A percentile compares a stretch with the other conserved stretches of the same genome.
Evolutionary conservation across 2,113 vertebrate genomes (phyloP).

Genomic region (Antennarius striatus): DNA sequence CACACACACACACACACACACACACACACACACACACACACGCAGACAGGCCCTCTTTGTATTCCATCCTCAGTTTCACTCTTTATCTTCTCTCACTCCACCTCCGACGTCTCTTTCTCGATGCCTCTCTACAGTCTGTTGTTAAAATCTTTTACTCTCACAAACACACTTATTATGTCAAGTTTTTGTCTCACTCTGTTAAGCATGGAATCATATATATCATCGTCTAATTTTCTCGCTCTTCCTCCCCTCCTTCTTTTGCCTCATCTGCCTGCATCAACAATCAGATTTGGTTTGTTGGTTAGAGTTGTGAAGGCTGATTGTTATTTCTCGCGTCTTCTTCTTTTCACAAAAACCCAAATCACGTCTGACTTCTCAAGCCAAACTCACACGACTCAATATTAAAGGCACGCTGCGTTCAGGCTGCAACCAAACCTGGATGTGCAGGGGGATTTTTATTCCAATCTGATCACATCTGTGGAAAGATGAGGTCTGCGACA

Average conservation of each 20-base stretch:
- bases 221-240: constrained; percentile 11
- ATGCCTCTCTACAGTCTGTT: constrained; percentile 24
- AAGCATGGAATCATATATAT: neutral
- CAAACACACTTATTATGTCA: constrained; percentile 39
- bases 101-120: constrained; percentile 41
- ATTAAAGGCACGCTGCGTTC: constrained; percentile 20
- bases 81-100: constrained; percentile 51
- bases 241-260: neutral
- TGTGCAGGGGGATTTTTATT: constrained; percentile 8
- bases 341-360: neutral
- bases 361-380: constrained; percentile 16
- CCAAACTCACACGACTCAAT: constrained; percentile 12
- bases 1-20: constrained; percentile 33
- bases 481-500: neutral
- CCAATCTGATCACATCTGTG: constrained; percentile 45
- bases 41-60: constrained; percentile 50
- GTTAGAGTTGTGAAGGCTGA: neutral
- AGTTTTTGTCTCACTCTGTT: constrained; percentile 2
- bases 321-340: neutral
- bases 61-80: constrained; percentile 58
- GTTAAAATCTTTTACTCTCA: constrained; percentile 26
- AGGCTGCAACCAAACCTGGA: constrained; percentile 27
- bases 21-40: constrained; percentile 19
- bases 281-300: neutral
- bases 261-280: neutral